These are phyloP conservation scores for Sussaba pulchella DNA, from an alignment of 2,888 invertebrate genomes.

Conservation along the genomic window DNA sequence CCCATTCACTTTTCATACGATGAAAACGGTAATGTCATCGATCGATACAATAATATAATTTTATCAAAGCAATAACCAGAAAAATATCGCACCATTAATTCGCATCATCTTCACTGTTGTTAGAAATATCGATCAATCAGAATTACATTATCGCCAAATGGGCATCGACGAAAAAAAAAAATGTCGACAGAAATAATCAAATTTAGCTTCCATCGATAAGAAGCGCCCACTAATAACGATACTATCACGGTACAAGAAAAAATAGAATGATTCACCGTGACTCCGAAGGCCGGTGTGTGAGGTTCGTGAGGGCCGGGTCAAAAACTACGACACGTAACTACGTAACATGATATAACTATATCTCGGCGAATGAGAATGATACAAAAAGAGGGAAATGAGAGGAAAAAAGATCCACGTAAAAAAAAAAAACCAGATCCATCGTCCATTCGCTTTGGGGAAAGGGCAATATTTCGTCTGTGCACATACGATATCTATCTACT, in stretches of 20 bases:
- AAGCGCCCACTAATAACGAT: too few relatives aligned
- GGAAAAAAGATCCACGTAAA: not conserved
- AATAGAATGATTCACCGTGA: too few relatives aligned
- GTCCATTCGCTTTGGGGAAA: not conserved
- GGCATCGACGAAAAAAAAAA: not conserved
- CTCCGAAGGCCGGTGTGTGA: too few relatives aligned
- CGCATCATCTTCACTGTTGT: not conserved
- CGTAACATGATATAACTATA: too few relatives aligned
- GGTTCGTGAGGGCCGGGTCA: not conserved
- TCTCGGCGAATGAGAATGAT: not conserved
- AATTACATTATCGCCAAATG: constrained; percentile 1
- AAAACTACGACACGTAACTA: not conserved
- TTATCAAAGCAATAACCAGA: constrained; percentile 7
- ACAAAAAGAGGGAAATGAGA: not conserved
- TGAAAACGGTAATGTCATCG: too few relatives aligned
- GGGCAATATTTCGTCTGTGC: not conserved
- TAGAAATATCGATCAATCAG: not conserved
- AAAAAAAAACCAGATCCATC: constrained; percentile 20
- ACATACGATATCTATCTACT: not conserved
- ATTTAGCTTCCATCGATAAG: too few relatives aligned
- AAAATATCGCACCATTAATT: not conserved
- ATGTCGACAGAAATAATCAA: not conserved
- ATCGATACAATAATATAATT: too few relatives aligned
- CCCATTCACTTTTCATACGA: too few relatives aligned
- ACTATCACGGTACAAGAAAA: too few relatives aligned